A percentile compares a stretch with the other conserved stretches of the same genome.
These are phyloP conservation scores for Microctenopoma lineatum DNA, from an alignment of 2,797 vertebrate species.

Conservation along the genomic window DNA sequence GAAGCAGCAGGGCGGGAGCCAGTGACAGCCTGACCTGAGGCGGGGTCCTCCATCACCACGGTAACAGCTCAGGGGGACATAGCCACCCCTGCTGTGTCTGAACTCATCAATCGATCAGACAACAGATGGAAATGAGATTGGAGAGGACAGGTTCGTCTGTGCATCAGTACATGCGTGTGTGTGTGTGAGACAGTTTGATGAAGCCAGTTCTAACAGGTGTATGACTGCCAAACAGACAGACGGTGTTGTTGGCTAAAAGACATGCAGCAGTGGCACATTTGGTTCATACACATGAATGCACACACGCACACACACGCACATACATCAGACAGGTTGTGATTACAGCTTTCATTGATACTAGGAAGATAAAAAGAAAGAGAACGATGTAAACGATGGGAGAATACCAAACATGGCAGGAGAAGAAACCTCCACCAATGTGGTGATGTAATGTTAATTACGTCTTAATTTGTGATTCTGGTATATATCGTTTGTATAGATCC, in stretches of 20 bases:
- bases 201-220: conserved; percentile 37
- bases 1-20: conserved; percentile 51
- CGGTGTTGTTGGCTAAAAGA: conserved; percentile 59
- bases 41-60: conserved; percentile 72
- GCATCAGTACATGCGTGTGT: conserved; percentile 5
- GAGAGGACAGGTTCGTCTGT: conserved; percentile 52
- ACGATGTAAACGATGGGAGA: background rate
- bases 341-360: conserved; percentile 11
- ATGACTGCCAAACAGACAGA: conserved; percentile 68
- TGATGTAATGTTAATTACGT: background rate
- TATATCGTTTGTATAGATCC: too few relatives aligned
- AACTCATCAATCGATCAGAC: conserved; percentile 79
- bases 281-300: conserved; percentile 29
- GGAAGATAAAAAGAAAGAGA: background rate
- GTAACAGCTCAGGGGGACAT: conserved; percentile 76
- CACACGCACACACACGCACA: conserved; percentile 1
- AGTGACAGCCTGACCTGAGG: conserved; percentile 75
- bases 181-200: conserved; percentile 23
- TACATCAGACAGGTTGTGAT: conserved; percentile 10
- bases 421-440: too few relatives aligned
- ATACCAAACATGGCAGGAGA: background rate
- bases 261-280: conserved; percentile 57
- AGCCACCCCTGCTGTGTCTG: conserved; percentile 65
- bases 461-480: background rate
- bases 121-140: conserved; percentile 72